phyloP scores from a whole-genome alignment of 2,113 vertebrate genomes.

The Cyanocitta stelleri region DNA sequence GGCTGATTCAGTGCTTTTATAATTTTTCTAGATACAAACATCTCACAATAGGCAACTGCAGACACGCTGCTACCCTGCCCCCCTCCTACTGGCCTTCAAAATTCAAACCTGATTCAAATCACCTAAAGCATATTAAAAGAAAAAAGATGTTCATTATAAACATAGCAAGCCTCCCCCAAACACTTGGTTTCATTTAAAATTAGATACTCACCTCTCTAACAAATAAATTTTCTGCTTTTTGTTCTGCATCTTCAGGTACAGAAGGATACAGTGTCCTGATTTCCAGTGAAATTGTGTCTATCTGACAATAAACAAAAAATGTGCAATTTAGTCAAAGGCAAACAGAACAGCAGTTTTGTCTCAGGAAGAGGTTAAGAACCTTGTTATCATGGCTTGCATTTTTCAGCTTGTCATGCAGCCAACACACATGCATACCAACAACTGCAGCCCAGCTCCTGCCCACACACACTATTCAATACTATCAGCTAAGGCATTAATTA shows the following conservation, averaged over 20 bases:
- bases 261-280: slow-evolving; percentile 87
- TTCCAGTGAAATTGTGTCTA: slow-evolving; percentile 86
- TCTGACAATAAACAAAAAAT: slow-evolving; percentile 68
- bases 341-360: background rate
- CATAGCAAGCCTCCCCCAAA: background rate
- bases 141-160: background rate
- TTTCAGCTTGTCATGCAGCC: background rate
- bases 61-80: background rate
- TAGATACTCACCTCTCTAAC: slow-evolving; percentile 88
- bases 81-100: background rate
- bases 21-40: background rate
- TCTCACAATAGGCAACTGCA: background rate
- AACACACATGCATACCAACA: slow-evolving; percentile 2
- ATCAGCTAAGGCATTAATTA: slow-evolving; percentile 12
- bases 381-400: background rate
- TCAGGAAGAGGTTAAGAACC: slow-evolving; percentile 21
- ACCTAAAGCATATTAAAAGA: background rate
- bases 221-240: slow-evolving; percentile 88
- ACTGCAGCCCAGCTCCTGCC: background rate
- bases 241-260: slow-evolving; percentile 89
- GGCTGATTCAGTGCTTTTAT: background rate
- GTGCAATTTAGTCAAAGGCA: background rate
- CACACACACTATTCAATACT: background rate
- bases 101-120: background rate
- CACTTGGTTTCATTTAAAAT: background rate